Conservation (phyloP, 2,113 vertebrate genomes). For the Dicaeum eximium region DNA sequence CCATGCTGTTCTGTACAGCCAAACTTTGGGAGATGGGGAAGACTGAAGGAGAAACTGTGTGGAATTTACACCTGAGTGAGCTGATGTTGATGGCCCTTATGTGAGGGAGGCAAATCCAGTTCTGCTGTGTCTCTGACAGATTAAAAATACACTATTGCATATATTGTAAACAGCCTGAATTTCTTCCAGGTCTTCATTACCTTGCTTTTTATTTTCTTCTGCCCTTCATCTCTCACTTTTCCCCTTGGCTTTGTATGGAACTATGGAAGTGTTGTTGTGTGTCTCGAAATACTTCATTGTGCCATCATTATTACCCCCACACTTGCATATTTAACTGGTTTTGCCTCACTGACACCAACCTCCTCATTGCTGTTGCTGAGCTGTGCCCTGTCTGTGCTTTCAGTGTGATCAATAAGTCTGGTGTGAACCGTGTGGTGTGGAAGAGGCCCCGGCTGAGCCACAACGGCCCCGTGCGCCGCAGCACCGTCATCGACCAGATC, state of each 20-base stretch:
- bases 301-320: neutral
- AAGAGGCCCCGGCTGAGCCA: constrained; percentile 92
- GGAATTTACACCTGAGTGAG: neutral
- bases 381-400: neutral
- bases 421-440: constrained; percentile 96
- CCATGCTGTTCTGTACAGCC: neutral
- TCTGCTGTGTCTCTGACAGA: neutral
- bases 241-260: neutral
- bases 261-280: fast-evolving
- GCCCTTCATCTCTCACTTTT: neutral
- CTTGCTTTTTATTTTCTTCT: neutral
- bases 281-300: neutral
- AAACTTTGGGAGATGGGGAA: neutral
- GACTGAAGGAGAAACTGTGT: neutral
- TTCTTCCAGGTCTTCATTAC: neutral
- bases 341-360: neutral
- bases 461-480: constrained; percentile 91
- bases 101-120: neutral
- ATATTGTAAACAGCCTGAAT: neutral
- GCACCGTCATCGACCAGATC: constrained; percentile 96
- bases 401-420: constrained; percentile 97
- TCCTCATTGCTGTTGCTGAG: neutral
- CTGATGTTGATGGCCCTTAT: neutral
- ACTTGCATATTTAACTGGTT: neutral
- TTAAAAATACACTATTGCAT: neutral